Conservation (phyloP, 2,113 vertebrate genomes). For the Crotalus horridus region DNA sequence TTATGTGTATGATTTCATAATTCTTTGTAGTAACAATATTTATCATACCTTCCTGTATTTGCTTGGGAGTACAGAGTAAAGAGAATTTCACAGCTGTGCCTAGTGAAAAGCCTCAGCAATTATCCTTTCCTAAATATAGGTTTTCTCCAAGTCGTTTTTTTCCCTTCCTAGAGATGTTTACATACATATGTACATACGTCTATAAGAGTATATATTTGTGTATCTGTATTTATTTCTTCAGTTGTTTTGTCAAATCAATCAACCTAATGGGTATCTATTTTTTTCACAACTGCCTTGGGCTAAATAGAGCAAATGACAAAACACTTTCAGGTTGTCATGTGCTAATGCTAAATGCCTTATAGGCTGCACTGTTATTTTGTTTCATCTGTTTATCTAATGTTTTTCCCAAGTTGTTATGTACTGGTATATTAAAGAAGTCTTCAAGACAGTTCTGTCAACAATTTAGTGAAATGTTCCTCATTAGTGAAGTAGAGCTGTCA, state of each 20-base stretch:
- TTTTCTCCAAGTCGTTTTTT: constrained; percentile 47
- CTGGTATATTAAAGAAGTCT: constrained; percentile 82
- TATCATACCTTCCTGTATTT: background rate
- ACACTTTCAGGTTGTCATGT: constrained; percentile 78
- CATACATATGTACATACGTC: background rate
- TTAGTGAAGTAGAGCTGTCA: constrained; percentile 77
- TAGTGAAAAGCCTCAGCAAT: constrained; percentile 4
- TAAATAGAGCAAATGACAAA: constrained; percentile 79
- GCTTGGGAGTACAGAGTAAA: background rate
- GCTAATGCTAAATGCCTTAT: constrained; percentile 77
- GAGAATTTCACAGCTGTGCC: background rate
- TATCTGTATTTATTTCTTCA: constrained; percentile 36
- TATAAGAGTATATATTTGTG: background rate
- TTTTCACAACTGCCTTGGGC: constrained; percentile 70
- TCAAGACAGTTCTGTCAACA: constrained; percentile 83
- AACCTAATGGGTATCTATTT: constrained; percentile 70
- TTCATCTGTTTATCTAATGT: constrained; percentile 83
- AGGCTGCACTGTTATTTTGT: constrained; percentile 77
- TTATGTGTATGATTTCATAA: background rate
- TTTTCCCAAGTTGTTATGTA: constrained; percentile 77
- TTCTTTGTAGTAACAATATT: background rate
- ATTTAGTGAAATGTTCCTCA: constrained; percentile 80
- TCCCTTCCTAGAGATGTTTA: background rate
- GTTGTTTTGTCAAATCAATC: constrained; percentile 72
- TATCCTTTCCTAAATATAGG: constrained; percentile 41